Conservation (phyloP, 2,888 invertebrate genomes). For the Mesorhabditis sp. region DNA sequence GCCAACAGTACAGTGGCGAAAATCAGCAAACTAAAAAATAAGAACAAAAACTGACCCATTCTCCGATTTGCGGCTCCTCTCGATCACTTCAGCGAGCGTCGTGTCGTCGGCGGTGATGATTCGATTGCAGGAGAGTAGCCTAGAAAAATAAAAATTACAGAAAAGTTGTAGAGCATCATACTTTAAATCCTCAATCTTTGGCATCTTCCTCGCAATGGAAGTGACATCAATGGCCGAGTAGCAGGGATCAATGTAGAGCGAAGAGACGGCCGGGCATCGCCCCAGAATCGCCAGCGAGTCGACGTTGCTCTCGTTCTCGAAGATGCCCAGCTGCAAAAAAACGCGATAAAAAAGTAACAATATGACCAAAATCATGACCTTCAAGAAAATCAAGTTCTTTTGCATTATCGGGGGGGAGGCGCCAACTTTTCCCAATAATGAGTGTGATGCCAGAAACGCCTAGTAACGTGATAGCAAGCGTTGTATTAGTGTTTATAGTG, state of each 20-base stretch:
- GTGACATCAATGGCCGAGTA: neutral
- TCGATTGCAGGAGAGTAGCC: neutral
- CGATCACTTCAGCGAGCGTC: neutral
- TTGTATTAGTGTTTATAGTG: too few relatives aligned
- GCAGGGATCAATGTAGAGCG: neutral
- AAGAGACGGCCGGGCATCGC: neutral
- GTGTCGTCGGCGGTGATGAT: neutral
- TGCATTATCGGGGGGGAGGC: too few relatives aligned
- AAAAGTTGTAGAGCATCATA: neutral
- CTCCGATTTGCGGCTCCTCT: neutral
- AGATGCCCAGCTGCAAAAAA: neutral
- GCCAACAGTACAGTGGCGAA: too few relatives aligned
- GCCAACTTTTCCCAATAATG: too few relatives aligned
- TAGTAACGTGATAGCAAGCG: too few relatives aligned
- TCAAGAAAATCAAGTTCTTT: too few relatives aligned
- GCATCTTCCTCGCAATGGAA: neutral
- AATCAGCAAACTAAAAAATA: too few relatives aligned
- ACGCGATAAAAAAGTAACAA: too few relatives aligned
- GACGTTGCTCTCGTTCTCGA: constrained; percentile 1
- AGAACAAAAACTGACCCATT: neutral
- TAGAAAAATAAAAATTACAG: neutral
- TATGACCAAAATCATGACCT: too few relatives aligned
- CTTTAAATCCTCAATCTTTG: neutral
- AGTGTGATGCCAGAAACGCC: too few relatives aligned
- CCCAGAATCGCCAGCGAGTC: neutral